Evolutionary conservation across 2,797 vertebrate species (phyloP).

Genomic region (Pterois miles): DNA sequence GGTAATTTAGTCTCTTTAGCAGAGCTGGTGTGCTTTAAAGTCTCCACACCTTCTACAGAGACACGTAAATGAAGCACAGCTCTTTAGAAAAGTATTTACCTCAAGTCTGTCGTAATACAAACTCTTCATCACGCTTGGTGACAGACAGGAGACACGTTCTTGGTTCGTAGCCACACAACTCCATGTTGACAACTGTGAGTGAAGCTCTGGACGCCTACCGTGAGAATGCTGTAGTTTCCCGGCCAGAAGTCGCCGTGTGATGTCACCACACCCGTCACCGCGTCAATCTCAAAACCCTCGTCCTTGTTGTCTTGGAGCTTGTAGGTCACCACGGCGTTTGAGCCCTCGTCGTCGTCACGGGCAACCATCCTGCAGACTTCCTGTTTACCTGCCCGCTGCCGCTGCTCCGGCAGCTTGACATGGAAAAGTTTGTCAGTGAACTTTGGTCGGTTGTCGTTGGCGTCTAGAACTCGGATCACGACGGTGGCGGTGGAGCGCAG

Average conservation of each 20-base stretch:
- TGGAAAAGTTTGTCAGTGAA: constrained; percentile 94
- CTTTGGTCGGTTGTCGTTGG: constrained; percentile 91
- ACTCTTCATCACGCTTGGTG: neutral
- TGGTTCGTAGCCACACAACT: no score
- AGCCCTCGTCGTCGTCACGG: constrained; percentile 89
- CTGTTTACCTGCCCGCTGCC: constrained; percentile 23
- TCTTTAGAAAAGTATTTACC: neutral
- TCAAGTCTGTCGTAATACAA: neutral
- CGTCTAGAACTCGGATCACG: constrained; percentile 88
- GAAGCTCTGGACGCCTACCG: constrained; percentile 77
- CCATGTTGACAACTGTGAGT: no score
- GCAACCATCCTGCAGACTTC: constrained; percentile 91
- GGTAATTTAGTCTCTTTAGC: constrained; percentile 31
- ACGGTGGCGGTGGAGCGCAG: constrained; percentile 91
- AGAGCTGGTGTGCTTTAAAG: constrained; percentile 13
- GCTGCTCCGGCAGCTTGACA: constrained; percentile 86
- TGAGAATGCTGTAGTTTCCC: constrained; percentile 93
- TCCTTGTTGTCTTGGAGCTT: constrained; percentile 84
- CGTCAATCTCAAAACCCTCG: constrained; percentile 85
- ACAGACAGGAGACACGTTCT: neutral
- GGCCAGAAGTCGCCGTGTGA: constrained; percentile 85
- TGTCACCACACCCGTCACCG: constrained; percentile 85
- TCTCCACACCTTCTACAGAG: constrained; percentile 9
- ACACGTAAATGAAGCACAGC: constrained; percentile 3
- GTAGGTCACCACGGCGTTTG: constrained; percentile 90